Evolutionary conservation across 2,888 invertebrate genomes (phyloP).

Genomic region (Pyrochroa serraticornis): DNA sequence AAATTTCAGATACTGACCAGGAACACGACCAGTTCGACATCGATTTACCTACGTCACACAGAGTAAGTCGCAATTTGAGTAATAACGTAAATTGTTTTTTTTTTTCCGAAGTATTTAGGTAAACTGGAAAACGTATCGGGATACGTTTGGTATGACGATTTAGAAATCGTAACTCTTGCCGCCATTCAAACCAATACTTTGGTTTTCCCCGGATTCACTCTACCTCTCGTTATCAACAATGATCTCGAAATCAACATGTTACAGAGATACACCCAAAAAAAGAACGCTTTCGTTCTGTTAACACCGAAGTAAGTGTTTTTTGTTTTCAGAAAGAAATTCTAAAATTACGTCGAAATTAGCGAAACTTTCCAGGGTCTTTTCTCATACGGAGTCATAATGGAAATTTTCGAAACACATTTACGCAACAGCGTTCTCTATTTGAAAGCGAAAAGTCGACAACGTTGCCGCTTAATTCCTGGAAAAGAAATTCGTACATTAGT

Average conservation of each 20-base stretch:
- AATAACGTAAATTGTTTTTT: conserved; percentile 47
- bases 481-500: conserved; percentile 50
- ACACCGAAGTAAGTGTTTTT: conserved; percentile 57
- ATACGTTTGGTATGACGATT: conserved; percentile 47
- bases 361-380: conserved; percentile 37
- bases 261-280: conserved; percentile 62
- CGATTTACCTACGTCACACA: conserved; percentile 54
- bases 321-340: neutral
- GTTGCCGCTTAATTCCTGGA: conserved; percentile 66
- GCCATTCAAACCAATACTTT: conserved; percentile 56
- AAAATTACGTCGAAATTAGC: neutral
- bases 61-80: conserved; percentile 39
- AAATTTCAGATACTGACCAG: conserved; percentile 26
- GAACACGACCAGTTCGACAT: conserved; percentile 48
- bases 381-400: conserved; percentile 67
- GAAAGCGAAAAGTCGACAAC: conserved; percentile 77
- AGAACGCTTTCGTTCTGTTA: conserved; percentile 71
- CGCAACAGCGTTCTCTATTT: conserved; percentile 63
- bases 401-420: conserved; percentile 70
- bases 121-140: conserved; percentile 66
- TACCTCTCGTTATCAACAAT: conserved; percentile 70
- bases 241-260: conserved; percentile 65
- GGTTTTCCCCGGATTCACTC: conserved; percentile 79
- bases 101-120: conserved; percentile 59
- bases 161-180: conserved; percentile 42